phyloP scores from a whole-genome alignment of 2,113 vertebrate species.

The rabbit (Oryctolagus cuniculus) region mOryCun1.1 NC_091435.1:99839001-99839500 shows the following conservation, averaged over 20 bases:
- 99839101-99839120: not conserved
- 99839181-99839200: not conserved
- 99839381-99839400: not conserved
- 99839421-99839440: not conserved
- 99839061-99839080: not conserved
- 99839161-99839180: not conserved
- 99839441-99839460: not conserved
- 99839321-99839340: not conserved
- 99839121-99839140: not conserved
- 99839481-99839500: not conserved
- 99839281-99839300: not conserved
- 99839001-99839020: not conserved
- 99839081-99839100: not conserved
- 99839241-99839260: not conserved
- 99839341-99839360: not conserved
- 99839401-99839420: not conserved
- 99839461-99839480: not conserved
- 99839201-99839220: not conserved
- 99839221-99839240: conserved; percentile 42
- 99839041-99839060: not conserved
- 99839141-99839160: not conserved
- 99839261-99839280: not conserved
- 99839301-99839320: not conserved
- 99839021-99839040: not conserved
- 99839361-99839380: not conserved